Evolutionary conservation across 2,797 vertebrate species (phyloP).

Genomic region (Bradypus variegatus): DNA sequence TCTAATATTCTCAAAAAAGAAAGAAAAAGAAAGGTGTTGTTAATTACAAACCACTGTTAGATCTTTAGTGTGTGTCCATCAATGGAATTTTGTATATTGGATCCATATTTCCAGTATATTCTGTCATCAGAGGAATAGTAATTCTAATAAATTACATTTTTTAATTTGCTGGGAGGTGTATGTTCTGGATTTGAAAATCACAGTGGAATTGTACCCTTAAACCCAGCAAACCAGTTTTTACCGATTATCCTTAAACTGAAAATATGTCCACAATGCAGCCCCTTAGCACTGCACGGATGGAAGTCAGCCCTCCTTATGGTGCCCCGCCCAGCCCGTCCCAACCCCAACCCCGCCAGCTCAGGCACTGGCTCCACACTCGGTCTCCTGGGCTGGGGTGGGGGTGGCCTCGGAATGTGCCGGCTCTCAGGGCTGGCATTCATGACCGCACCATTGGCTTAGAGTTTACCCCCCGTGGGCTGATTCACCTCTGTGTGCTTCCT

Average conservation of each 20-base stretch:
- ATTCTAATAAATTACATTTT: background rate
- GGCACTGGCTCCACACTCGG: background rate
- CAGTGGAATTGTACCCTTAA: background rate
- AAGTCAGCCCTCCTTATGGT: background rate
- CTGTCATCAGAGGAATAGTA: background rate
- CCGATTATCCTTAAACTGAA: constrained; percentile 40
- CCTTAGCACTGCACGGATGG: constrained; percentile 60
- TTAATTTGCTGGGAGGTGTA: constrained; percentile 52
- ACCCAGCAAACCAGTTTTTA: constrained; percentile 33
- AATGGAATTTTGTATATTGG: background rate
- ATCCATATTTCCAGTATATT: background rate
- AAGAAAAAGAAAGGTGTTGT: background rate
- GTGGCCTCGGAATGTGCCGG: constrained; percentile 7
- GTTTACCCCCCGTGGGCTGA: background rate
- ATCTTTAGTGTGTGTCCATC: background rate
- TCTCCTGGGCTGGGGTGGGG: background rate
- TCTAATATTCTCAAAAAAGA: background rate
- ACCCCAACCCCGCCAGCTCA: too few relatives aligned
- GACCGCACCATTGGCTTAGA: background rate
- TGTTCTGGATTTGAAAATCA: constrained; percentile 45
- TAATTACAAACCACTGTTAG: background rate
- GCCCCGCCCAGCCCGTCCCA: background rate
- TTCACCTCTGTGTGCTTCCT: constrained; percentile 62
- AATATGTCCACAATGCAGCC: constrained; percentile 39
- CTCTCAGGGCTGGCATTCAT: background rate